Conservation (phyloP, 37 sponge, comb jelly and placozoan genomes). For the Axinella damicornis region DNA sequence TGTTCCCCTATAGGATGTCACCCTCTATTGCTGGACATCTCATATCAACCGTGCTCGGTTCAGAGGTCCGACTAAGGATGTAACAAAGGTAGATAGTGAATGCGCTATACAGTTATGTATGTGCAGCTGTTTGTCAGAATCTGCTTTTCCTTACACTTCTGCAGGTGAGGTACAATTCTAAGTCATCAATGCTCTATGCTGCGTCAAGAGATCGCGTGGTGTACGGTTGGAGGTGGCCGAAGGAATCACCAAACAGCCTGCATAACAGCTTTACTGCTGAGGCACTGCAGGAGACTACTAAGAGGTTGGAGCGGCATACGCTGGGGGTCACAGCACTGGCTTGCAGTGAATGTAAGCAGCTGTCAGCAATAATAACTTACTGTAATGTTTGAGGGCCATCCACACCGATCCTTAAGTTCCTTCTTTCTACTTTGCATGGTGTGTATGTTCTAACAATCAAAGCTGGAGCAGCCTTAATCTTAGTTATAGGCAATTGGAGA, state of each 20-base stretch:
- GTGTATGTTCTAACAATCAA: no score
- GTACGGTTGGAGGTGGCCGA: conserved; percentile 48
- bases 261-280: background rate
- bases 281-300: background rate
- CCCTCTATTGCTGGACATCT: conserved; percentile 18
- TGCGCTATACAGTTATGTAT: background rate
- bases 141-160: no score
- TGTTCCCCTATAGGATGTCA: conserved; percentile 1
- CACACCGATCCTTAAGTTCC: no score
- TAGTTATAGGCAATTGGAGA: no score
- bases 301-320: conserved; percentile 28
- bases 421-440: no score
- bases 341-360: conserved; percentile 5
- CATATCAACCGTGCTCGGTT: background rate
- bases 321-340: conserved; percentile 53
- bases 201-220: conserved; percentile 32
- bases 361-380: no score
- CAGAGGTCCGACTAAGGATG: conserved; percentile 25
- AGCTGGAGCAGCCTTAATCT: no score
- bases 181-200: conserved; percentile 7
- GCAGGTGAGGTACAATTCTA: conserved; percentile 1
- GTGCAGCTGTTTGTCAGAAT: no score
- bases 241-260: background rate
- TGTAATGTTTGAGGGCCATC: no score
- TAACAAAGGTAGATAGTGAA: conserved; percentile 16